Base-by-base conservation (phyloP, 1,140 invertebrate genomes). In the Vanessa atalanta region DNA sequence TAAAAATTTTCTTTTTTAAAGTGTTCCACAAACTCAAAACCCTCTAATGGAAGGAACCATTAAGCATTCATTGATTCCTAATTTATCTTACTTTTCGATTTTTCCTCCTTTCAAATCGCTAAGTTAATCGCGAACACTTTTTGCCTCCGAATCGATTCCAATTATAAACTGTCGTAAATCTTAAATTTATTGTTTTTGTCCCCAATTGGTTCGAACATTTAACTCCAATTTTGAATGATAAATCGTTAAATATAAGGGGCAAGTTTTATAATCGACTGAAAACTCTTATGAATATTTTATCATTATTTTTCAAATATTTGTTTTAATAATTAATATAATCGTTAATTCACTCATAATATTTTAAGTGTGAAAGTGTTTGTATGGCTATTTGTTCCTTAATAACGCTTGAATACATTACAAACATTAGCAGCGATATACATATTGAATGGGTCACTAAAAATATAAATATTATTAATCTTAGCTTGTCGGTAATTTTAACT, bases 41-140 rank as follows among this genome's bases (percentile, higher is more conserved):
- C 84, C 80, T 83, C 88, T 91, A 91, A 91, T 91, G 89, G 88
- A 81, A 77, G 75, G 67, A 84, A 78, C 88, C 88, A 91, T 91
- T 91, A 91, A 84, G 83, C 88, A 90, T 87, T 86, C 87, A 90
- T 91, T 83, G 89, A 90, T 86, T 88, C 82, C 84, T 85, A 90
- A 91, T 91, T 89, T 88, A 88, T 90, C 88, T 88, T 87, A 84
- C 84, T 85, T 87, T 80, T 85, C 80, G 84, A 88, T 88, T 87
- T 88, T 87, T 86, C 82, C 85, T 85, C 81, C 81, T 85, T 84
- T 85, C 71, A 67, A 87, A 86, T 86, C 83, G 83, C 76, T 74
- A 84, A 88, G 77, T 90, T 86, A 84, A 83, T 83, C 80, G 79
- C 66, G 68, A 75, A 75, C 51, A 70, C 74, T 82, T 87, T 83